phyloP scores from a whole-genome alignment of 2,797 vertebrate genomes.

The Chelidonichthys spinosus region DNA sequence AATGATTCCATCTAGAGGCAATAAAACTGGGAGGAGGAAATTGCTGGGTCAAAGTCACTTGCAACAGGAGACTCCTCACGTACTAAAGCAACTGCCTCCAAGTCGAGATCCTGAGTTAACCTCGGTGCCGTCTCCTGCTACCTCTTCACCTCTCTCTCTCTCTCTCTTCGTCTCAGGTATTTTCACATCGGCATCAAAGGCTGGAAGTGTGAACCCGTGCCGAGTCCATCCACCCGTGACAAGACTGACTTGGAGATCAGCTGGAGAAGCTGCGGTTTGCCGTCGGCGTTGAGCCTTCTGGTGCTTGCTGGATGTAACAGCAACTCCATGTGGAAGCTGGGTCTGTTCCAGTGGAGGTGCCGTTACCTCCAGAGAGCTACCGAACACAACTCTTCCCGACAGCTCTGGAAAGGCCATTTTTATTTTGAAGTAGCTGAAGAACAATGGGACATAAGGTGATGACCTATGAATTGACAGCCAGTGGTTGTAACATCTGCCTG shows the following conservation, averaged over 20 bases:
- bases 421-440: neutral
- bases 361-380: constrained; percentile 88
- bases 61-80: constrained; percentile 51
- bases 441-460: constrained; percentile 85
- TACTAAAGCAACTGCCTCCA: constrained; percentile 52
- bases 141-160: neutral
- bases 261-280: neutral
- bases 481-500: constrained; percentile 86
- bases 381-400: neutral
- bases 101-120: constrained; percentile 51
- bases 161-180: constrained; percentile 23
- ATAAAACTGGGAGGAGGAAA: constrained; percentile 84
- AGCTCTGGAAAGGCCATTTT: neutral
- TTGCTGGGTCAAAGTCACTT: constrained; percentile 81
- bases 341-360: constrained; percentile 90
- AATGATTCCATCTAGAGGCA: constrained; percentile 76
- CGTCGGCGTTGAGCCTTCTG: constrained; percentile 30
- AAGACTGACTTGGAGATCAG: neutral
- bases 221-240: constrained; percentile 10
- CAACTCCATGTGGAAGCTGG: constrained; percentile 95
- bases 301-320: constrained; percentile 91
- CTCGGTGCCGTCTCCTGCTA: constrained; percentile 17
- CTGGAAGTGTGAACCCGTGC: neutral
- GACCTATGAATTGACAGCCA: constrained; percentile 97
- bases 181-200: neutral